Conservation (phyloP, 2,113 vertebrate genomes). For the Atrichornis clamosus region DNA sequence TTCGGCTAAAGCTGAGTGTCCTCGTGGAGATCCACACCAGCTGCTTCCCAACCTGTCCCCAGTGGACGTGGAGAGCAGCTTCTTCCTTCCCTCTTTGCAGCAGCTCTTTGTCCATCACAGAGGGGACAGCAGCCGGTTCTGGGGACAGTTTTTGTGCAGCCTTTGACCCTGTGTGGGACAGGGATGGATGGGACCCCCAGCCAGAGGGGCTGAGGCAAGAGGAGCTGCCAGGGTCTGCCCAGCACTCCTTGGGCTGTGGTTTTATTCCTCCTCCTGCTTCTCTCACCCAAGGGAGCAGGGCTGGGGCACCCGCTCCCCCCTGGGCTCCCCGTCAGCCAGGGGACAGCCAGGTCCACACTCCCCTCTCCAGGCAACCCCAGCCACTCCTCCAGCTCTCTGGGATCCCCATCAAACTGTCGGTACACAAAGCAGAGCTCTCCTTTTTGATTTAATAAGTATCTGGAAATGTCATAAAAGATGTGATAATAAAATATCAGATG, state of each 20-base stretch:
- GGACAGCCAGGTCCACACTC: fast-evolving
- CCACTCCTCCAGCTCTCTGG: fast-evolving
- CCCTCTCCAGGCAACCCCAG: background rate
- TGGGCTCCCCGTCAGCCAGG: background rate
- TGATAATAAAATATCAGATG: slow-evolving; percentile 24
- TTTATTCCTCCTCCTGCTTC: background rate
- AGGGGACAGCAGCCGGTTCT: background rate
- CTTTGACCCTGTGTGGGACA: background rate
- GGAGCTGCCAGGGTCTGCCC: background rate
- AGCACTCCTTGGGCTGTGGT: background rate
- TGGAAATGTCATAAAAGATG: background rate
- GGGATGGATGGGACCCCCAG: background rate
- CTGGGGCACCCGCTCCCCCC: fast-evolving
- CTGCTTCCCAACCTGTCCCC: background rate
- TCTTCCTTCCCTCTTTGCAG: no score
- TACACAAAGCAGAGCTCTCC: background rate
- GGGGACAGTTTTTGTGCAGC: fast-evolving
- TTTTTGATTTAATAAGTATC: background rate
- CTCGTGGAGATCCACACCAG: background rate
- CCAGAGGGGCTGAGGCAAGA: background rate
- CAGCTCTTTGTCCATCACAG: background rate
- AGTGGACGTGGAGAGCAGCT: background rate
- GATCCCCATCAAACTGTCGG: background rate
- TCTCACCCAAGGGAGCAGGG: background rate
- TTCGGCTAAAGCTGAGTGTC: background rate